phyloP scores from a whole-genome alignment of 2,113 vertebrate species.

The Smithornis capensis region DNA sequence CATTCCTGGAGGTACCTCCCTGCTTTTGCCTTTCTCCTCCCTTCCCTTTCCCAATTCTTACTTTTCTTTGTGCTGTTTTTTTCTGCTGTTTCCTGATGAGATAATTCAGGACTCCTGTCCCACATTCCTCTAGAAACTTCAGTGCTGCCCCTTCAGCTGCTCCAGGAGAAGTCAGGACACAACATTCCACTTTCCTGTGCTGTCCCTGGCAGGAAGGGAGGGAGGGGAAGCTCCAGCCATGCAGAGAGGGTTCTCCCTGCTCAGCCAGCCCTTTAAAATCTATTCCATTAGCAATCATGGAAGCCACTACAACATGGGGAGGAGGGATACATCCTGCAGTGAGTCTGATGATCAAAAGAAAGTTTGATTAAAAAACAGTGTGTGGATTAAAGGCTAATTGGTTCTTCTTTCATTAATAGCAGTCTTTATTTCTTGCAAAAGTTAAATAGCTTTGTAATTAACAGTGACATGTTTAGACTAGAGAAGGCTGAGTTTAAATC shows the following conservation, averaged over 20 bases:
- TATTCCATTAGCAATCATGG: constrained; percentile 30
- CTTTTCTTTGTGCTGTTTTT: background rate
- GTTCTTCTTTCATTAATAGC: constrained; percentile 54
- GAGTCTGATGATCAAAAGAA: constrained; percentile 57
- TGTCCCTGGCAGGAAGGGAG: background rate
- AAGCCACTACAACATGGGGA: constrained; percentile 15
- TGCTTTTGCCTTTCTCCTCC: background rate
- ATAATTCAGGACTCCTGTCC: background rate
- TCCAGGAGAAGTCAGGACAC: background rate
- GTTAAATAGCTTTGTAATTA: constrained; percentile 62
- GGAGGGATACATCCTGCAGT: constrained; percentile 31
- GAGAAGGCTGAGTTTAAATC: constrained; percentile 17
- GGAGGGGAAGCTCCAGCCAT: background rate
- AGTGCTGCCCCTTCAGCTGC: background rate
- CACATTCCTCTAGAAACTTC: fast-evolving
- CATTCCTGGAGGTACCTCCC: background rate
- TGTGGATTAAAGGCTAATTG: constrained; percentile 47
- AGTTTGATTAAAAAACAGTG: constrained; percentile 50
- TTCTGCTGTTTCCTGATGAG: background rate
- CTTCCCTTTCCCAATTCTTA: background rate
- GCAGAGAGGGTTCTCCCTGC: background rate
- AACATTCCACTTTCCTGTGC: background rate
- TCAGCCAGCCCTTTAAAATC: constrained; percentile 1
- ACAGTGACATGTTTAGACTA: constrained; percentile 36
- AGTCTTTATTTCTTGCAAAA: constrained; percentile 48